phyloP scores from a whole-genome alignment of 2,797 vertebrate species.

The Cossypha heuglini region DNA sequence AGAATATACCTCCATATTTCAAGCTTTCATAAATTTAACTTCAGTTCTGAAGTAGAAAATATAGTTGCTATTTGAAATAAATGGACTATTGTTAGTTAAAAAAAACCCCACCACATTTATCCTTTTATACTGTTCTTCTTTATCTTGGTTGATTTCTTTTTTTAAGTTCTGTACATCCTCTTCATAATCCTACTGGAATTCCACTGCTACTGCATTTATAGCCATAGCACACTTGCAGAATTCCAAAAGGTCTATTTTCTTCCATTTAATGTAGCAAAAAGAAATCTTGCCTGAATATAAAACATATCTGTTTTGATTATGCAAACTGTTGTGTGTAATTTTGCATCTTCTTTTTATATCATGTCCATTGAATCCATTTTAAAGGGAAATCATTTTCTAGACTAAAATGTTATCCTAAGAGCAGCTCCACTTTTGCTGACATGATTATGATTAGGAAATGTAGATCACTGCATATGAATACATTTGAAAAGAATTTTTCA shows the following conservation, averaged over 20 bases:
- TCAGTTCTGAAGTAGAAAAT: constrained; percentile 20
- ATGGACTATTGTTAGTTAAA: constrained; percentile 11
- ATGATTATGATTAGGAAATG: constrained; percentile 84
- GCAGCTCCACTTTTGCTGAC: constrained; percentile 79
- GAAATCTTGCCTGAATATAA: constrained; percentile 79
- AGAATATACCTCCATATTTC: background rate
- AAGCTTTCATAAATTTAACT: constrained; percentile 30
- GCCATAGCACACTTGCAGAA: constrained; percentile 71
- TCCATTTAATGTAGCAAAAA: constrained; percentile 77
- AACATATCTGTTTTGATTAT: constrained; percentile 83
- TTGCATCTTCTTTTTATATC: constrained; percentile 80
- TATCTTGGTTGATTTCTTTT: constrained; percentile 38
- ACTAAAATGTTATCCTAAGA: constrained; percentile 81
- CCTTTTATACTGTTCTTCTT: background rate
- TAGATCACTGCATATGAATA: constrained; percentile 79
- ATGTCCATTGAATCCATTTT: constrained; percentile 83
- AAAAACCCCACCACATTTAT: background rate
- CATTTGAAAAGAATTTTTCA: constrained; percentile 77
- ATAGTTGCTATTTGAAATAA: constrained; percentile 12
- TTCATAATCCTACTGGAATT: constrained; percentile 70
- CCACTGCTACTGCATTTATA: constrained; percentile 68
- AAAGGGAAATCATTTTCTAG: constrained; percentile 82
- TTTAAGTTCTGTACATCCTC: constrained; percentile 51
- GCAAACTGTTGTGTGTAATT: constrained; percentile 83
- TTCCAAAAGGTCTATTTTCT: constrained; percentile 78